phyloP scores from a whole-genome alignment of 2,113 vertebrate genomes.

The Petaurus breviceps region DNA sequence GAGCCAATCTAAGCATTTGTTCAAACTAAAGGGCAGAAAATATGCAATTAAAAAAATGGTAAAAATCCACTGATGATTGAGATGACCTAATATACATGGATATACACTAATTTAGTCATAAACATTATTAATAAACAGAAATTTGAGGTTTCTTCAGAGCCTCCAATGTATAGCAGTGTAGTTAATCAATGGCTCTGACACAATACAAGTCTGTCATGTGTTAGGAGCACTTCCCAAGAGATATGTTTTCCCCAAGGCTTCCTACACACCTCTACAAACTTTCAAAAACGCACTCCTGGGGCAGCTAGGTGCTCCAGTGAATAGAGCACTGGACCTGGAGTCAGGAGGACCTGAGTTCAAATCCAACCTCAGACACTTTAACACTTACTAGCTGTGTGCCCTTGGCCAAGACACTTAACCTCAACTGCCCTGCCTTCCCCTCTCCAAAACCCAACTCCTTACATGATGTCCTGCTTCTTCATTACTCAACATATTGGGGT shows the following conservation, averaged over 20 bases:
- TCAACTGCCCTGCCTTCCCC: too few relatives aligned
- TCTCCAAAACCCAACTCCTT: conserved; percentile 74
- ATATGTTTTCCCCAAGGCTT: background rate
- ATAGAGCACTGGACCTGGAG: too few relatives aligned
- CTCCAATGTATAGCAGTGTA: background rate
- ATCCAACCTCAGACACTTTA: too few relatives aligned
- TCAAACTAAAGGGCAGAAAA: conserved; percentile 90
- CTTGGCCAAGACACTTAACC: too few relatives aligned
- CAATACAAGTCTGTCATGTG: background rate
- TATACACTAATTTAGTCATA: background rate
- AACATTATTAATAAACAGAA: background rate
- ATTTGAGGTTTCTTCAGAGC: background rate
- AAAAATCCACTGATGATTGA: background rate
- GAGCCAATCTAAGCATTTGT: conserved; percentile 94
- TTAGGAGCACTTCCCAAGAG: background rate
- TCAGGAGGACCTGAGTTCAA: too few relatives aligned
- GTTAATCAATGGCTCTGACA: conserved; percentile 19
- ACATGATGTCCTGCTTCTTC: conserved; percentile 97
- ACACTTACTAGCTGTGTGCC: too few relatives aligned
- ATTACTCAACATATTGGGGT: conserved; percentile 99
- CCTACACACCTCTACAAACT: background rate
- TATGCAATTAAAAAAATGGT: background rate
- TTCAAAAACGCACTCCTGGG: conserved; percentile 57
- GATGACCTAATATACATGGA: background rate
- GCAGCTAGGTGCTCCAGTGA: too few relatives aligned